These are phyloP conservation scores for Rallus crepitans DNA, from an alignment of 2,797 vertebrate genomes.

Conservation along the genomic window DNA sequence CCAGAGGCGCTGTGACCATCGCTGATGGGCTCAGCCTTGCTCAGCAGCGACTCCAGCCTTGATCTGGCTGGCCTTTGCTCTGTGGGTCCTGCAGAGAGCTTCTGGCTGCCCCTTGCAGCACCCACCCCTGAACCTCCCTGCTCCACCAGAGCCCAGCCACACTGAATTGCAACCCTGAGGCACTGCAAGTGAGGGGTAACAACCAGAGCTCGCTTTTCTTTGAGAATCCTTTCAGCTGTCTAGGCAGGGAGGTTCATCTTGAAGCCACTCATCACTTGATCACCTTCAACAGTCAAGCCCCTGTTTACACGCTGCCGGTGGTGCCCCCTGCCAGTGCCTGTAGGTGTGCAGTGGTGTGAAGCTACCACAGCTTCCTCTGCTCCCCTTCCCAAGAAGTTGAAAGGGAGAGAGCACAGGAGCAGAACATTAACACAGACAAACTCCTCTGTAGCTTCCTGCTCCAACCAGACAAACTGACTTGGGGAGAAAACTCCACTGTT, in stretches of 20 bases:
- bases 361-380: conserved; percentile 12
- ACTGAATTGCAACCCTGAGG: neutral
- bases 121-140: no score
- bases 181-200: neutral
- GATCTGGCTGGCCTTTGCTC: no score
- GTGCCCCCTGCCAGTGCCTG: neutral
- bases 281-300: neutral
- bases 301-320: neutral
- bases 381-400: conserved; percentile 14
- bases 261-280: neutral
- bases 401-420: neutral
- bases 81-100: no score
- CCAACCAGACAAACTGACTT: neutral
- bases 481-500: neutral
- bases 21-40: no score
- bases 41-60: no score
- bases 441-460: neutral
- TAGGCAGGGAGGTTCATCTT: neutral
- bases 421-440: neutral
- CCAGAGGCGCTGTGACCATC: no score
- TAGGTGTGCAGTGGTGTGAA: neutral
- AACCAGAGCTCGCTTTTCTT: neutral
- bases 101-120: no score
- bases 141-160: no score
- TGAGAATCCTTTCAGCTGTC: neutral